A percentile compares a stretch with the other conserved stretches of the same genome.
Conservation (phyloP, 1,140 invertebrate species). For the Drosophila nigromelanica region DNA sequence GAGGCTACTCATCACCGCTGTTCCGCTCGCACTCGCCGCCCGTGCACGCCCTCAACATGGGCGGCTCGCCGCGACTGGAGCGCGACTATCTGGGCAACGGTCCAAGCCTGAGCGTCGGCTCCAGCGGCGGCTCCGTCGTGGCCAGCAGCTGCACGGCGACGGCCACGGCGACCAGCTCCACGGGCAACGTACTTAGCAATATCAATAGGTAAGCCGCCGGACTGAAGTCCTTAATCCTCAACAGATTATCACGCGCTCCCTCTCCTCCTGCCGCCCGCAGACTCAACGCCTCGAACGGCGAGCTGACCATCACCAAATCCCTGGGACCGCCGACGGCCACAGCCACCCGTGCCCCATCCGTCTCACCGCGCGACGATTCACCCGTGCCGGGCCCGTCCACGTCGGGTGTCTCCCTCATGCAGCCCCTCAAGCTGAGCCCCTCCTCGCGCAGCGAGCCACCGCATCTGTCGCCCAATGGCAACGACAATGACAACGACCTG, state of each 20-base stretch:
- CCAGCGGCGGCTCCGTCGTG: slow-evolving; percentile 29
- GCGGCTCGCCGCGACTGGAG: slow-evolving; percentile 68
- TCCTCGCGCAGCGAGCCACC: slow-evolving; percentile 66
- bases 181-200: slow-evolving; percentile 84
- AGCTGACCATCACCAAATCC: slow-evolving; percentile 91
- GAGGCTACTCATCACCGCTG: slow-evolving; percentile 81
- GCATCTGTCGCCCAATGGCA: slow-evolving; percentile 85
- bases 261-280: slow-evolving; percentile 72
- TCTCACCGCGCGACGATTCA: slow-evolving; percentile 83
- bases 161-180: slow-evolving; percentile 48
- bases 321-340: slow-evolving; percentile 86
- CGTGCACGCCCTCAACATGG: slow-evolving; percentile 64
- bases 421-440: slow-evolving; percentile 75
- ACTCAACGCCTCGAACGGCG: slow-evolving; percentile 89
- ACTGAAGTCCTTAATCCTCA: accelerated
- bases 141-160: slow-evolving; percentile 43
- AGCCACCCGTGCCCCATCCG: slow-evolving; percentile 86
- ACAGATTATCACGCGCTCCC: not conserved
- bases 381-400: slow-evolving; percentile 75
- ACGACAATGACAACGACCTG: slow-evolving; percentile 88
- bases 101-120: slow-evolving; percentile 39
- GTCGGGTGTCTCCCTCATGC: slow-evolving; percentile 63
- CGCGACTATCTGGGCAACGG: slow-evolving; percentile 78
- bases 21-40: slow-evolving; percentile 76
- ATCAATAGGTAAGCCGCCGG: slow-evolving; percentile 83